These are phyloP conservation scores for Piaya cayana DNA, from an alignment of 2,113 vertebrate genomes.

Conservation along the genomic window DNA sequence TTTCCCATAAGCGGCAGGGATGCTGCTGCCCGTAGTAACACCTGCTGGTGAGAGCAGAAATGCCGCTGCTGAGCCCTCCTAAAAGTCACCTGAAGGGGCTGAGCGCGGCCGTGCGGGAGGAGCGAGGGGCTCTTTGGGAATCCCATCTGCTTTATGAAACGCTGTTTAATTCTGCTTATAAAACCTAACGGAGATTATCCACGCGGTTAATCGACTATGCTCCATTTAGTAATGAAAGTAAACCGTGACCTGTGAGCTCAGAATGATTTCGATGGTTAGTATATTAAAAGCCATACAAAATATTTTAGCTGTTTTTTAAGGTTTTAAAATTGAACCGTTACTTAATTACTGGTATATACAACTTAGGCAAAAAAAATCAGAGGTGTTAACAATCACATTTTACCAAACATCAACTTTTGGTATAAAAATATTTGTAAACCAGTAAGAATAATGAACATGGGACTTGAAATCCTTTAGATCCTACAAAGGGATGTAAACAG, in stretches of 20 bases:
- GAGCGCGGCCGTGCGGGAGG: not conserved
- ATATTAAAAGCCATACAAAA: not conserved
- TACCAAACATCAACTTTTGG: not conserved
- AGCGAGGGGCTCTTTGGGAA: not conserved
- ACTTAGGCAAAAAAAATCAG: not conserved
- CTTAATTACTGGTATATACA: not conserved
- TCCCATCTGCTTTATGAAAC: not conserved
- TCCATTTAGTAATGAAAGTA: constrained; percentile 27
- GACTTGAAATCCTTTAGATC: too few relatives aligned
- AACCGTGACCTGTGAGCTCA: not conserved
- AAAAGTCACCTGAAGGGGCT: not conserved
- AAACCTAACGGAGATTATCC: not conserved
- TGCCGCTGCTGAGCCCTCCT: not conserved
- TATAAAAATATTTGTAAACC: not conserved
- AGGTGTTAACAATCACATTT: not conserved
- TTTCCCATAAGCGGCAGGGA: not conserved
- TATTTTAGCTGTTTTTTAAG: not conserved
- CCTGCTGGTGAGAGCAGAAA: not conserved
- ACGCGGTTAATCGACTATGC: not conserved
- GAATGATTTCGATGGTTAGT: not conserved
- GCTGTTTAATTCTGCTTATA: not conserved
- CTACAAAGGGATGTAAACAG: too few relatives aligned
- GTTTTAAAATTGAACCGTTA: not conserved
- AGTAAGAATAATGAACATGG: not conserved
- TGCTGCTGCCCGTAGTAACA: not conserved